Evolutionary conservation across 92 coral and sea anemone species (phyloP), one percentile per base, ranked within the genome.

Genomic region (Palythoa caribaeorum): DNA sequence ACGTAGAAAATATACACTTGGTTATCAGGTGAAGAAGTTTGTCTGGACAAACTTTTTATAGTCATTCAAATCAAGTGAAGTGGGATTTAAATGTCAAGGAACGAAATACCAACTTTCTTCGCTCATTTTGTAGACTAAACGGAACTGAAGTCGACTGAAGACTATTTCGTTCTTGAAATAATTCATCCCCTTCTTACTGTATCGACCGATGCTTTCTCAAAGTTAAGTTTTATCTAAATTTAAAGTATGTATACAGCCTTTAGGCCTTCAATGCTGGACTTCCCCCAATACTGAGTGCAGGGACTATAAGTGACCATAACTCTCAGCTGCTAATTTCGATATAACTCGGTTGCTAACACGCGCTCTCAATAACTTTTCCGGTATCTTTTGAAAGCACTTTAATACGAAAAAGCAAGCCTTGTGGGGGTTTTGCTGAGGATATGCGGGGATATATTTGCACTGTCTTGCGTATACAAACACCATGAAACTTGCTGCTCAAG

Each of bases 381-480:
- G 86, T 70, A 40, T 81, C 44, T 68, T 81, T 81, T 65, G 48
- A 81, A 81, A 81, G 60, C 40, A 48, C 57, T 53, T 44, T 40
- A 81, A 48, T 44, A 44, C 21, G 50, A 50, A 52, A 81, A 70
- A 81, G 38, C 51, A 6, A 44, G 85, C 69, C 8, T 39, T 65
- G 53, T 70, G 86, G 86, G 73, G 76, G 86, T 54, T 81, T 13
- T n/a, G 20, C 40, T n/a, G 76, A 53, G 60, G 86, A 81, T 66
- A 38, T 81, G 76, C 60, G 84, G 84, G 84, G 84, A 79, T 38
- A 39, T 79, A 21, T 79, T 79, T 60, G 55, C 55, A 60, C 37
- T 60, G n/a, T 35, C 38, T 39, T 62, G n/a, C 76, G 62, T 47
- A 68, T 71, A 40, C 53, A 59, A 54, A 2, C 84, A 9, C 60